Percentiles rank a stretch among this genome's conserved stretches.
phyloP scores from a whole-genome alignment of 2,113 vertebrate species.

The Sisor rabdophorus region DNA sequence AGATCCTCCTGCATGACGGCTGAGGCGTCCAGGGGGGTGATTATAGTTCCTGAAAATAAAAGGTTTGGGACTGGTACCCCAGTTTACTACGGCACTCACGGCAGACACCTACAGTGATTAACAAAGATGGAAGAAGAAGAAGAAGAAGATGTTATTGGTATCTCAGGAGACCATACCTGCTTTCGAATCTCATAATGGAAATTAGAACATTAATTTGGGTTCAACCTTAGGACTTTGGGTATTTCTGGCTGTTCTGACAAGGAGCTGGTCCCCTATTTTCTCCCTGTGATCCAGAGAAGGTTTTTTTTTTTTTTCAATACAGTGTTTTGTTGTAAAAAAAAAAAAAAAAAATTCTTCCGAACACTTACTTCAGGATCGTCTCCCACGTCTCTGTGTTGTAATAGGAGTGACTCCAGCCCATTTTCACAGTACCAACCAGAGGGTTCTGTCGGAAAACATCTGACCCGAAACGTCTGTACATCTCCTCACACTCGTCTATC shows the following conservation, averaged over 20 bases:
- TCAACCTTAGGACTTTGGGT: conserved; percentile 63
- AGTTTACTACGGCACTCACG: conserved; percentile 71
- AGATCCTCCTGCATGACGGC: conserved; percentile 66
- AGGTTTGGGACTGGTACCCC: conserved; percentile 68
- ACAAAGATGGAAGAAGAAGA: not conserved
- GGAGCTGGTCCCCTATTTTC: conserved; percentile 60
- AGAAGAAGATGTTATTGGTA: not conserved
- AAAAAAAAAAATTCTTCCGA: too few relatives aligned
- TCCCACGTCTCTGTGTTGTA: conserved; percentile 72
- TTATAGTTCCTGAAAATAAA: conserved; percentile 74
- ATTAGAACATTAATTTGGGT: conserved; percentile 14
- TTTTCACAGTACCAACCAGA: conserved; percentile 68
- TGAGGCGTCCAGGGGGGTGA: conserved; percentile 63
- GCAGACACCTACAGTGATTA: conserved; percentile 64
- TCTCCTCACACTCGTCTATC: conserved; percentile 66
- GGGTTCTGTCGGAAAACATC: conserved; percentile 71
- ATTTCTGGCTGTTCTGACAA: conserved; percentile 67
- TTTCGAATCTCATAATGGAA: not conserved
- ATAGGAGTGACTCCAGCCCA: conserved; percentile 73
- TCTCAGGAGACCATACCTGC: not conserved
- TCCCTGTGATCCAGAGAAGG: conserved; percentile 52
- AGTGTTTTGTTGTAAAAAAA: not conserved
- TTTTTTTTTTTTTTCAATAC: not conserved
- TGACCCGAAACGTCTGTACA: conserved; percentile 68
- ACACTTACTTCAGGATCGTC: conserved; percentile 60